Evolutionary conservation across 1,140 invertebrate genomes (phyloP), one percentile per base, ranked within the genome.

Genomic region (Maconellicoccus hirsutus): DNA sequence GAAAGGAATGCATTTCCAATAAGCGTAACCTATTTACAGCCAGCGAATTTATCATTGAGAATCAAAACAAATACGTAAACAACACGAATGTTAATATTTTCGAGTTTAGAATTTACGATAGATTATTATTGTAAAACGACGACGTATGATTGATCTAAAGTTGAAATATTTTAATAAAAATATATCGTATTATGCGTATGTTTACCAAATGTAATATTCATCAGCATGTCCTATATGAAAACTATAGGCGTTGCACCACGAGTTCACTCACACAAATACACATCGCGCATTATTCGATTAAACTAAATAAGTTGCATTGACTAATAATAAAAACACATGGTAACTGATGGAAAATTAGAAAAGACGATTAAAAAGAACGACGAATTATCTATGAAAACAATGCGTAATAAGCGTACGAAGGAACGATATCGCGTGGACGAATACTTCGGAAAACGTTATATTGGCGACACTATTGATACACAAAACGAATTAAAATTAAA

Each of bases 401-500:
- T 52, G n/a, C 42, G 42, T 52, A 52, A 52, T 52, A 52, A 52
- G n/a, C 42, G n/a, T 52, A 16, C 42, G n/a, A 52, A 52, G 10
- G n/a, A 52, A 52, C 42, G 42, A 52, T 52, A 52, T 52, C 42
- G 42, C 42, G 42, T 52, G 42, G n/a, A 52, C 42, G 42, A 52
- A n/a, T n/a, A n/a, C n/a, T n/a, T n/a, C n/a, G n/a, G n/a, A 52
- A 52, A 52, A 52, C 42, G 42, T 52, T 19, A 52, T 14, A 52
- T 19, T 52, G 42, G 42, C 10, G 42, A 52, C 42, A 52, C 16
- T 14, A 8, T 52, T 52, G n/a, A 19, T 33, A 33, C 42, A 52
- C 42, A 52, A 52, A 8, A 8, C 29, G 42, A n/a, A n/a, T n/a
- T 16, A 16, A 52, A 52, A 52, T 52, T 52, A 52, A 52, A 52